These are phyloP conservation scores for Eurytoma californica DNA, from an alignment of 2,888 invertebrate genomes.

Conservation along the genomic window DNA sequence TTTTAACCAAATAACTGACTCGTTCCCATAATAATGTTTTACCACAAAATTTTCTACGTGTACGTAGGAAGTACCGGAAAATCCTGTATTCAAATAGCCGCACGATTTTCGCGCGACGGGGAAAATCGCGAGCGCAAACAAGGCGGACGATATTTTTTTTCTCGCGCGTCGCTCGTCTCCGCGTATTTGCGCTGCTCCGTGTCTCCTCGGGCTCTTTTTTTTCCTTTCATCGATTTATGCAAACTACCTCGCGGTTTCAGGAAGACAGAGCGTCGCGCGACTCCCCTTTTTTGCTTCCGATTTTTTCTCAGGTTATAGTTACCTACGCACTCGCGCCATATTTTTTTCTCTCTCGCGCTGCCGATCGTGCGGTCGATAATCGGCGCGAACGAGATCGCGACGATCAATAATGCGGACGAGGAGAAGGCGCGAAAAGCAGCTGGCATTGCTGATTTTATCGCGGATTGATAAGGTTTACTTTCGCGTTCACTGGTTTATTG, in stretches of 20 bases:
- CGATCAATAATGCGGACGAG: not conserved
- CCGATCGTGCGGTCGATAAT: not conserved
- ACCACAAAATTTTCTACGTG: too few relatives aligned
- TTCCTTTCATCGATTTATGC: conserved; percentile 13
- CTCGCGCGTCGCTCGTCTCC: not conserved
- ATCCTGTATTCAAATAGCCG: not conserved
- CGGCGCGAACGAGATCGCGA: not conserved
- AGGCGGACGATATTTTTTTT: not conserved
- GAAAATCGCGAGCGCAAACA: conserved; percentile 14
- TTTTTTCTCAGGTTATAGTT: not conserved
- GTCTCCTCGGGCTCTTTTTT: not conserved
- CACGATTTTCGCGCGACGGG: not conserved
- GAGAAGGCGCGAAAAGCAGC: not conserved
- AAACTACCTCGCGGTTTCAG: conserved; percentile 10
- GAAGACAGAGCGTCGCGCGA: not conserved
- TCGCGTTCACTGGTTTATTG: conserved; percentile 8
- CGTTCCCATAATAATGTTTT: too few relatives aligned
- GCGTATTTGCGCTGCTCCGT: not conserved
- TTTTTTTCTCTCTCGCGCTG: not conserved
- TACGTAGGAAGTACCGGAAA: not conserved
- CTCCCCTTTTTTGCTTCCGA: not conserved
- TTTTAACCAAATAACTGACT: too few relatives aligned
- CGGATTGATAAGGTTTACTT: conserved; percentile 3
- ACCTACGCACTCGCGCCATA: not conserved
- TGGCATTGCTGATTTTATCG: not conserved